Evolutionary conservation across 2,797 vertebrate genomes (phyloP).

Genomic region (Chaetodon trifasciatus): DNA sequence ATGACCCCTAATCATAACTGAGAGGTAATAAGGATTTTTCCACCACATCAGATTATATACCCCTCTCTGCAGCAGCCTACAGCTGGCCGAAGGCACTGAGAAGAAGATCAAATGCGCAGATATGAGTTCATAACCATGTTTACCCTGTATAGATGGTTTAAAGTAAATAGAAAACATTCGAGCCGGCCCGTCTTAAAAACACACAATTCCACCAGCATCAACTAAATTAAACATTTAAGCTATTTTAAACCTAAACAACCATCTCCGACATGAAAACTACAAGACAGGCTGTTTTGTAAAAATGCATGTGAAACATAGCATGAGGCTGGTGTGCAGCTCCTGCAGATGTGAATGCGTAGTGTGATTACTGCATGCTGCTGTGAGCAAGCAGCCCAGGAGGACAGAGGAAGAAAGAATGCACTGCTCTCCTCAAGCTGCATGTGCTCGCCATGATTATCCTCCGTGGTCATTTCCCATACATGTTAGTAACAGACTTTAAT

Average conservation of each 20-base stretch:
- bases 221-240: slow-evolving; percentile 44
- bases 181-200: slow-evolving; percentile 20
- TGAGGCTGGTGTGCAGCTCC: slow-evolving; percentile 20
- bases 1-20: slow-evolving; percentile 76
- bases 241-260: slow-evolving; percentile 35
- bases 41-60: slow-evolving; percentile 48
- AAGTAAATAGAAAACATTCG: slow-evolving; percentile 29
- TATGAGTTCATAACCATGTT: slow-evolving; percentile 48
- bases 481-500: slow-evolving; percentile 59
- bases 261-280: slow-evolving; percentile 32
- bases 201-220: slow-evolving; percentile 8
- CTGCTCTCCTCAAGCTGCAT: slow-evolving; percentile 12
- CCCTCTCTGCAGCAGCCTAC: slow-evolving; percentile 39
- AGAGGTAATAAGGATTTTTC: slow-evolving; percentile 70
- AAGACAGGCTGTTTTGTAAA: slow-evolving; percentile 9
- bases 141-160: slow-evolving; percentile 20
- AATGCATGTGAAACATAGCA: slow-evolving; percentile 24
- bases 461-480: slow-evolving; percentile 20
- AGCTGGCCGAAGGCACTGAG: slow-evolving; percentile 29
- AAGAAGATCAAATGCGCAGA: slow-evolving; percentile 54
- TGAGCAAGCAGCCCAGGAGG: slow-evolving; percentile 12
- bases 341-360: slow-evolving; percentile 29
- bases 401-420: neutral
- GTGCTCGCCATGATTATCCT: slow-evolving; percentile 37
- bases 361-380: slow-evolving; percentile 25